phyloP scores from a whole-genome alignment of 2,888 invertebrate species.

The Beris morrisii region DNA sequence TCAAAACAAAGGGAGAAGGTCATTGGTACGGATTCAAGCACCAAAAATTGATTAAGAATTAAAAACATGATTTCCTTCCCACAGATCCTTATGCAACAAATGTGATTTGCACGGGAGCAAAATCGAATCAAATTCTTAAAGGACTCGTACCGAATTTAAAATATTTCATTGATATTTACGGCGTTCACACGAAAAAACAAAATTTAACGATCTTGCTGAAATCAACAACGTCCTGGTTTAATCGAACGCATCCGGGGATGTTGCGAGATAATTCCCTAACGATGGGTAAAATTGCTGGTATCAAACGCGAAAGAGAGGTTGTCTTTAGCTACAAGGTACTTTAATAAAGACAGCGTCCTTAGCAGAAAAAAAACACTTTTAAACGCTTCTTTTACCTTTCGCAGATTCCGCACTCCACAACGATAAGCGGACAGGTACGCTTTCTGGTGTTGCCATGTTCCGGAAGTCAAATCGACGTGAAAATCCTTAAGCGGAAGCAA shows the following conservation, averaged over 20 bases:
- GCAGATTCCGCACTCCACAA: slow-evolving; percentile 15
- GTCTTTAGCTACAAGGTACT: slow-evolving; percentile 62
- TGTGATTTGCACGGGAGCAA: slow-evolving; percentile 52
- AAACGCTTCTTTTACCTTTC: not conserved
- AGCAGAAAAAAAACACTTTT: not conserved
- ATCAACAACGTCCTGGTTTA: slow-evolving; percentile 49
- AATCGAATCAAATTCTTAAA: slow-evolving; percentile 50
- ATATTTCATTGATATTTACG: slow-evolving; percentile 54
- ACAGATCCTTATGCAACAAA: slow-evolving; percentile 44
- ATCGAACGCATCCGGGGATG: slow-evolving; percentile 51
- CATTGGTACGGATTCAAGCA: slow-evolving; percentile 39
- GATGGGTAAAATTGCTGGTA: slow-evolving; percentile 58
- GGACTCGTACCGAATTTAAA: slow-evolving; percentile 49
- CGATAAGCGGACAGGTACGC: slow-evolving; percentile 41
- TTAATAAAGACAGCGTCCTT: not conserved
- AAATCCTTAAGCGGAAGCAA: slow-evolving; percentile 54
- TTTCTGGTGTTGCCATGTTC: slow-evolving; percentile 63
- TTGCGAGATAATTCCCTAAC: slow-evolving; percentile 58
- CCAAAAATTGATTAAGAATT: not conserved
- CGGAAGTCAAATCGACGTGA: slow-evolving; percentile 58
- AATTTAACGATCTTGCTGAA: slow-evolving; percentile 52
- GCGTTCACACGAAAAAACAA: slow-evolving; percentile 52
- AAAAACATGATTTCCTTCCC: not conserved
- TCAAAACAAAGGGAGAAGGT: slow-evolving; percentile 47
- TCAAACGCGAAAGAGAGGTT: slow-evolving; percentile 60